phyloP scores from a whole-genome alignment of 2,888 invertebrate genomes.

The Mantis religiosa region DNA sequence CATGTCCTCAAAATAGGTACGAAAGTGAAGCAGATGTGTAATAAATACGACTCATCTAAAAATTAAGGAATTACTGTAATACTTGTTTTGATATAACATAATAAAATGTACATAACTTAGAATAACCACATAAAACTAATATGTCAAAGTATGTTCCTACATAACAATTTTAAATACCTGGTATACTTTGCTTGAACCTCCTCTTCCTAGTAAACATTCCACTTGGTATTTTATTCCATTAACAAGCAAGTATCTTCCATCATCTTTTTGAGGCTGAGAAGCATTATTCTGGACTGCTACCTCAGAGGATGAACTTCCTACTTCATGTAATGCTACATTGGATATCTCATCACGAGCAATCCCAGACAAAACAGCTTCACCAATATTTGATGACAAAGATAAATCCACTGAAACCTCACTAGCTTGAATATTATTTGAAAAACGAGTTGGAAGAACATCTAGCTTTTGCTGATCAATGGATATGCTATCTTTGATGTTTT shows the following conservation, averaged over 20 bases:
- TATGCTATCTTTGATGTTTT: too few species aligned
- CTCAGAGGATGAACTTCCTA: neutral
- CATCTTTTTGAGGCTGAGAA: neutral
- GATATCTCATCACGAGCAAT: neutral
- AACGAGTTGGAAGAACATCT: neutral
- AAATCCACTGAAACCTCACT: neutral
- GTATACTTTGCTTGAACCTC: constrained; percentile 86
- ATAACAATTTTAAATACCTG: constrained; percentile 36
- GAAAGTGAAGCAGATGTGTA: too few species aligned
- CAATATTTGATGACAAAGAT: neutral
- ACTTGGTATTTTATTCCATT: constrained; percentile 70
- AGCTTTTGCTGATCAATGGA: neutral
- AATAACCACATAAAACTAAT: too few species aligned
- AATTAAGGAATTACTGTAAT: too few species aligned
- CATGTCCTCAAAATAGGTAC: too few species aligned
- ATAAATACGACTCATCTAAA: too few species aligned
- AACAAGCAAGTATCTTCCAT: constrained; percentile 43
- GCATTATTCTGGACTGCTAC: neutral
- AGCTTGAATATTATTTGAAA: neutral
- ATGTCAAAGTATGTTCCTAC: too few species aligned
- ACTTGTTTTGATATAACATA: too few species aligned
- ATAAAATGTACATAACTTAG: too few species aligned
- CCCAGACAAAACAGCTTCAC: neutral
- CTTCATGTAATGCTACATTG: neutral
- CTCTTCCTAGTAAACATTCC: constrained; percentile 72